A percentile compares a stretch with the other conserved stretches of the same genome.
These are phyloP conservation scores for Stegana nigrithorax DNA, from an alignment of 2,888 invertebrate species.

Conservation along the genomic window DNA sequence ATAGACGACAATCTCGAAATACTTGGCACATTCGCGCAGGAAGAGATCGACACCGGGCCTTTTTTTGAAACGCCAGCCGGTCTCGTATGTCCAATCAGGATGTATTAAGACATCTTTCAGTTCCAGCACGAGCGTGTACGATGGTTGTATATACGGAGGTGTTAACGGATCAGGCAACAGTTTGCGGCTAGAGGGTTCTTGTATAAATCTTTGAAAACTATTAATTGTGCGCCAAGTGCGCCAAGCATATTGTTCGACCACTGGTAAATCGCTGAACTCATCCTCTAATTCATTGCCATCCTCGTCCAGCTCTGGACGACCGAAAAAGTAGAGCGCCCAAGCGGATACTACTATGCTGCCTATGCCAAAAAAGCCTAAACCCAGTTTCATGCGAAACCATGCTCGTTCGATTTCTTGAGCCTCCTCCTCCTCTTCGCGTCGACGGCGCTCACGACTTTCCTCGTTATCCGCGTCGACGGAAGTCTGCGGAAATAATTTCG, in stretches of 20 bases:
- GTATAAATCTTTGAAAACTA: conserved; percentile 81
- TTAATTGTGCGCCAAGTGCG: conserved; percentile 79
- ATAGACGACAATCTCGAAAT: conserved; percentile 96
- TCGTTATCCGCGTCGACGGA: conserved; percentile 70
- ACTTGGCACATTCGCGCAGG: conserved; percentile 85
- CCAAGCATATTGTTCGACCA: conserved; percentile 76
- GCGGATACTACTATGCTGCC: conserved; percentile 73
- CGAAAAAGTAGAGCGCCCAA: conserved; percentile 77
- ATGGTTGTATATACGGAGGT: conserved; percentile 92
- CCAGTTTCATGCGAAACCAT: conserved; percentile 79
- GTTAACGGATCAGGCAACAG: conserved; percentile 92
- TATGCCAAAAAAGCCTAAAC: conserved; percentile 73
- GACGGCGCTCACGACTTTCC: conserved; percentile 70
- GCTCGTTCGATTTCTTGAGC: conserved; percentile 76
- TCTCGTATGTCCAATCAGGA: conserved; percentile 98
- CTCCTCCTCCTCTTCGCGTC: conserved; percentile 73
- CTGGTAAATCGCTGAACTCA: conserved; percentile 78
- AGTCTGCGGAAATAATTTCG: conserved; percentile 73
- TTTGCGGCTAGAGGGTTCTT: conserved; percentile 94
- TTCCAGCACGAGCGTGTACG: conserved; percentile 95
- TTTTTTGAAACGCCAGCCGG: conserved; percentile 98
- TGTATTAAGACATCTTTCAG: conserved; percentile 95
- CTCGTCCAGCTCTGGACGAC: conserved; percentile 78
- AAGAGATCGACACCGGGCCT: conserved; percentile 96
- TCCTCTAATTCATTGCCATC: conserved; percentile 79